Evolutionary conservation across 2,888 invertebrate species (phyloP), one percentile per base, ranked within the genome.

Genomic region (Metopia argyrocephala): DNA sequence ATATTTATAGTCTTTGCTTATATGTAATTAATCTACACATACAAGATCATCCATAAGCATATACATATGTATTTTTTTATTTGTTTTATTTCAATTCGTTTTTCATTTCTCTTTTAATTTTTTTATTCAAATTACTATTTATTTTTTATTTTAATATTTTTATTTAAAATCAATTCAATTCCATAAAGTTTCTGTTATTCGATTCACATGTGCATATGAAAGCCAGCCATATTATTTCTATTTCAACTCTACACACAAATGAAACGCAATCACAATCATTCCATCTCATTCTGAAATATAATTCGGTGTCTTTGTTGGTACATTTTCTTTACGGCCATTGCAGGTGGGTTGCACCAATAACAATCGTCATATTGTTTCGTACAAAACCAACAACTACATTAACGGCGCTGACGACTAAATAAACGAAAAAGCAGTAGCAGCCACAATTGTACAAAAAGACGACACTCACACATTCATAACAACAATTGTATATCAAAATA

Each of bases 301-400:
- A 76, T 12, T 78, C 61, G 57, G 38, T 81, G 78, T 71, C 74
- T 68, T 64, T 78, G 75, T 76, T 70, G 74, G 62, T 81, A 61
- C 76, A 76, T 75, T 78, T 75, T 73, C 70, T 78, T 64, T 81
- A 81, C 81, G 76, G 78, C 78, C 83, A 83, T 85, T 85, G 87
- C 88, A 88, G 88, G 88, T 88, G 88, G 87, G 88, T 84, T 86
- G 88, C 87, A 86, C 88, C 88, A 88, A 88, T 87, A 87, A 88
- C 87, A 88, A 86, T 83, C 83, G 76, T 82, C 70, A 79, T 79
- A 38, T 38, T 25, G 46, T n/a, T 48, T 48, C 18, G 54, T 54
- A 52, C 28, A 54, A 25, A n/a, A 62, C 38, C 54, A 50, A 48
- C 78, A 59, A 57, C 68, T 68, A 78, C 23, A 62, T 31, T 61